Evolutionary conservation across 2,797 vertebrate genomes (phyloP), one percentile per base, ranked within the genome.

Genomic region (Anguilla pacifica): DNA sequence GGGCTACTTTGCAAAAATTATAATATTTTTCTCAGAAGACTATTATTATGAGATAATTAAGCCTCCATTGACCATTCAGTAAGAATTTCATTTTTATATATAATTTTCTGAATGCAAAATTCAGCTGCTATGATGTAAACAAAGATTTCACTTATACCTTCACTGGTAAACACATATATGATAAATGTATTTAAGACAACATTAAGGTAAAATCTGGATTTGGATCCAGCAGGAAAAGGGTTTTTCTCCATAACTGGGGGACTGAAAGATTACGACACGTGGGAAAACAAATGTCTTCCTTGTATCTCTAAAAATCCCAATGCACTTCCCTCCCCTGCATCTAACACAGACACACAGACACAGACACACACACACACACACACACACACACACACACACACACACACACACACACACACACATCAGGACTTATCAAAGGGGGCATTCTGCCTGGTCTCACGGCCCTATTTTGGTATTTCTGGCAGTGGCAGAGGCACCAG

Each of bases 351-450:
- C 31, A 79, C 74, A 43, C 31, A 39, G 0, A 22, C 74, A 77
- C 35, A 7, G 15, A 77, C 72, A 43, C 13, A 77, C 35, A 22
- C 70, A 46, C 77, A 77, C 35, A 22, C 70, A 46, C 77, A 28
- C 28, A 46, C n/a, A 43, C 35, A 77, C 74, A 79, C 17, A 79
- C 31, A 79, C 74, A 43, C 31, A 39, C 1, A 22, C 74, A 77
- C 35, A 7, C 3, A 77, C 72, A 43, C 13, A 77, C 35, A 22
- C 70, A 46, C 77, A 77, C 35, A 22, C 70, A 46, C 77, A 28
- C 28, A 46, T 81, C 28, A 28, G 22, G 77, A 28, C 72, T 43
- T 81, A 86, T 81, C 86, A 86, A 61, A 53, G 74, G 72, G 72
- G 49, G 35, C 43, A 64, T 61, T 82, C 74, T 67, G 53, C 79